These are phyloP conservation scores for Cryptosula pallasiana DNA, from an alignment of 2,888 invertebrate genomes.

Conservation along the genomic window DNA sequence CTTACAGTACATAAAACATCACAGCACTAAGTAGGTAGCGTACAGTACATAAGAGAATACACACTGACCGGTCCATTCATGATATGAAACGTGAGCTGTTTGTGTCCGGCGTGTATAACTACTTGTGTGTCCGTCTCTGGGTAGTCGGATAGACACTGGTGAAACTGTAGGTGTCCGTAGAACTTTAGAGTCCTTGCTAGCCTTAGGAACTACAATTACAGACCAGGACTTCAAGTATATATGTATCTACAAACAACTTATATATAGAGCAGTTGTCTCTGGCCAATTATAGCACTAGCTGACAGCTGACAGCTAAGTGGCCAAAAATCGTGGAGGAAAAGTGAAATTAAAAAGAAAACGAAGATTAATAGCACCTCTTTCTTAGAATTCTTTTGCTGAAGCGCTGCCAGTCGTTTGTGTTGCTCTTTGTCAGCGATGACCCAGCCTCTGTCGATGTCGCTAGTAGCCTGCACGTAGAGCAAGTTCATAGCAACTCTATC, in stretches of 20 bases:
- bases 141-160: conserved; percentile 70
- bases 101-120: conserved; percentile 75
- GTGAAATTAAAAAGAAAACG: too few species aligned
- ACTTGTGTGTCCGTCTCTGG: conserved; percentile 66
- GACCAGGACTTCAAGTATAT: too few species aligned
- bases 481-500: conserved; percentile 79
- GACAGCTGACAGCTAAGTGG: too few species aligned
- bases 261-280: too few species aligned
- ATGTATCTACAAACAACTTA: too few species aligned
- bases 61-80: conserved; percentile 37
- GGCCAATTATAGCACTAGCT: too few species aligned
- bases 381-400: conserved; percentile 74
- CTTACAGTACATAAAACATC: not conserved
- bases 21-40: not conserved
- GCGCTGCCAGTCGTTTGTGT: conserved; percentile 64
- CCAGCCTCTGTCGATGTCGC: conserved; percentile 83
- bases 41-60: too few species aligned
- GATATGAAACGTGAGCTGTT: conserved; percentile 71
- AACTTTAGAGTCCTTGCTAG: conserved; percentile 75
- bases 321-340: too few species aligned
- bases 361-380: conserved; percentile 75
- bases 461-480: conserved; percentile 73
- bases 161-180: conserved; percentile 82
- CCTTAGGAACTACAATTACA: conserved; percentile 72
- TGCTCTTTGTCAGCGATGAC: conserved; percentile 68